These are phyloP conservation scores for Drosophila jambulina DNA, from an alignment of 1,140 invertebrate genomes.

Conservation along the genomic window DNA sequence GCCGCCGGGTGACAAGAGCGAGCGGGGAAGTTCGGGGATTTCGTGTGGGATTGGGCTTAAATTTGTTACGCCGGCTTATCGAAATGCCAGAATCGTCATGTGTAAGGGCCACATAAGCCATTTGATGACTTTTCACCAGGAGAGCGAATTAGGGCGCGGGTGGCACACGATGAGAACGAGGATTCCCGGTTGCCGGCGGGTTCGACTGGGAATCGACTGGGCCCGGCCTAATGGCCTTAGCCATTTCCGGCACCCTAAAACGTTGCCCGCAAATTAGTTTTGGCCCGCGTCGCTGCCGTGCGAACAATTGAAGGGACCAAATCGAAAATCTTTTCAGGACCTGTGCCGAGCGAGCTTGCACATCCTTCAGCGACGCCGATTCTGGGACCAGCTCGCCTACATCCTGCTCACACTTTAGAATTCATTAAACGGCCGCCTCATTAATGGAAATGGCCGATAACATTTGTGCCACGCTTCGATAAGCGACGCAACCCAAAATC, in stretches of 20 bases:
- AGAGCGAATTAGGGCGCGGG: conserved; percentile 29
- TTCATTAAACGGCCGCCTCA: conserved; percentile 81
- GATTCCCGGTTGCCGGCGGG: conserved; percentile 9
- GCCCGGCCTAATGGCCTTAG: conserved; percentile 71
- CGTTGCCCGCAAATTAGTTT: conserved; percentile 82
- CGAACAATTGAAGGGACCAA: conserved; percentile 79
- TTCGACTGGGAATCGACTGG: conserved; percentile 30
- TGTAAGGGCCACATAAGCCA: conserved; percentile 74
- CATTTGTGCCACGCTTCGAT: conserved; percentile 80
- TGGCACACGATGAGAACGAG: conserved; percentile 7
- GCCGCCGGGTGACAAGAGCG: conserved; percentile 17
- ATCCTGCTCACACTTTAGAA: conserved; percentile 72
- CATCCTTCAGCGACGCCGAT: conserved; percentile 56
- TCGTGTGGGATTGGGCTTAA: conserved; percentile 48
- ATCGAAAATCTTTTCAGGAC: conserved; percentile 79
- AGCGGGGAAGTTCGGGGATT: neutral
- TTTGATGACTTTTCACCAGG: conserved; percentile 60
- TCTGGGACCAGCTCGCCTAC: conserved; percentile 11
- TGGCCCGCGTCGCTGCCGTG: conserved; percentile 65
- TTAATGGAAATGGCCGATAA: conserved; percentile 84
- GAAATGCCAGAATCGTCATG: conserved; percentile 77
- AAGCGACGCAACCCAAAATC: conserved; percentile 62
- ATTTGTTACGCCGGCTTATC: conserved; percentile 78
- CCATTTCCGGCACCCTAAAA: conserved; percentile 78
- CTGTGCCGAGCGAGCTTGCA: conserved; percentile 26